Base-by-base conservation (phyloP, 2,113 vertebrate genomes). In the Erinaceus europaeus region DNA sequence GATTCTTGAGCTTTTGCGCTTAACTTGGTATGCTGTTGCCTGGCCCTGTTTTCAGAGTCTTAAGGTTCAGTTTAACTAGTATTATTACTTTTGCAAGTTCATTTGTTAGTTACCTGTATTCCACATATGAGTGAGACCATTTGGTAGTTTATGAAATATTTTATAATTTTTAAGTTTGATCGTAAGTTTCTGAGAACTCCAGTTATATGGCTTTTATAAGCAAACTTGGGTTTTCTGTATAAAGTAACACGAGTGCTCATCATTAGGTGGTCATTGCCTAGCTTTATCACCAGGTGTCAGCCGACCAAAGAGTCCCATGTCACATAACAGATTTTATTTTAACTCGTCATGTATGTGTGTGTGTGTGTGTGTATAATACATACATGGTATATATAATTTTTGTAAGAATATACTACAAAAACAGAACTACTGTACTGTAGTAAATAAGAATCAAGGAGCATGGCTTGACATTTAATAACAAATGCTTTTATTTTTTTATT, bases 401-500 rank as follows among this genome's bases (percentile, higher is more conserved):
- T 92, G 36, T 25, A 83, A 75, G 40, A 67, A 76, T 83, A 84
- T 71, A 65, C n/a, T n/a, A n/a, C n/a, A n/a, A n/a, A n/a, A n/a
- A n/a, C n/a, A n/a, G n/a, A 44, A 76, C 29, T 72, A 32, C 25
- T n/a, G 0, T 90, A 27, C 79, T 92, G 7, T 40, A 84, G 42
- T 50, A 81, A 67, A 21, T 89, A 74, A 59, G 27, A 74, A 85
- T 72, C 73, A 75, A 81, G 34, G 52, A 36, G 42, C 50, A 75
- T 72, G 69, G 32, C 44, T 50, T 2, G 18, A 18, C 62, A 42
- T 90, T 76, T 73, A 89, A 25, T 92, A 80, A 68, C 0, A 0
- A 38, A 93, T 32, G 57, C 11, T 81, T 94, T 59, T 88, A 91
- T 83, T 91, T 64, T 52, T 93, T n/a, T 46, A 89, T 92, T 15